Base-by-base conservation (phyloP, 2,113 vertebrate genomes). In the Lonchura striata region DNA sequence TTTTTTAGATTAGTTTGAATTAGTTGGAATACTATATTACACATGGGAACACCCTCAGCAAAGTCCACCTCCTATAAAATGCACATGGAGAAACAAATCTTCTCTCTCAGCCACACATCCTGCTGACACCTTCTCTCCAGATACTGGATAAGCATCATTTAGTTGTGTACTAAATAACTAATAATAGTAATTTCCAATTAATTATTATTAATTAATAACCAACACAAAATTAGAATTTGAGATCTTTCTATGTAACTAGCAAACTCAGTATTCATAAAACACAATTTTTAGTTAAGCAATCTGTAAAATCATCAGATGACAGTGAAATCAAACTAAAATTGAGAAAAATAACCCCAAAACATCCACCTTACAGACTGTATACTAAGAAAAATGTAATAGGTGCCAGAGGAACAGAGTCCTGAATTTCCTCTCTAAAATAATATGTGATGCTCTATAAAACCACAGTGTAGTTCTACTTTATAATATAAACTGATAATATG, bases 51-150 rank as follows among this genome's bases (percentile, higher is more conserved):
- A 60, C 18, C 28, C 31, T 70, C 59, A 86, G 20, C 13, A 4
- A 61, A 80, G 49, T 89, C 82, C 47, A 66, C 19, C 30, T 82
- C 70, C 64, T 79, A 27, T 52, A 60, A 82, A 21, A n/a, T 4
- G 37, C 50, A 63, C 25, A 64, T 2, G 2, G 60, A 84, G 46
- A 76, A n/a, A 81, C 3, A 79, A 76, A 94, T 88, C 66, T 95
- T 81, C 70, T 35, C 70, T 0, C 0, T 63, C 3, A 31, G 19
- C 54, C 78, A 81, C 52, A 57, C 47, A 81, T 52, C 33, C 35
- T 54, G 15, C 72, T 49, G 64, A 74, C 84, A 84, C 79, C 84
- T 94, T 86, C 71, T 94, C 72, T 92, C 66, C 80, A 87, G 91
- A 75, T 79, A 61, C 9, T 83, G 78, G 59, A 22, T 14, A 23